Evolutionary conservation across 2,797 vertebrate genomes (phyloP).

Genomic region (Sebastes ruberrimus): DNA sequence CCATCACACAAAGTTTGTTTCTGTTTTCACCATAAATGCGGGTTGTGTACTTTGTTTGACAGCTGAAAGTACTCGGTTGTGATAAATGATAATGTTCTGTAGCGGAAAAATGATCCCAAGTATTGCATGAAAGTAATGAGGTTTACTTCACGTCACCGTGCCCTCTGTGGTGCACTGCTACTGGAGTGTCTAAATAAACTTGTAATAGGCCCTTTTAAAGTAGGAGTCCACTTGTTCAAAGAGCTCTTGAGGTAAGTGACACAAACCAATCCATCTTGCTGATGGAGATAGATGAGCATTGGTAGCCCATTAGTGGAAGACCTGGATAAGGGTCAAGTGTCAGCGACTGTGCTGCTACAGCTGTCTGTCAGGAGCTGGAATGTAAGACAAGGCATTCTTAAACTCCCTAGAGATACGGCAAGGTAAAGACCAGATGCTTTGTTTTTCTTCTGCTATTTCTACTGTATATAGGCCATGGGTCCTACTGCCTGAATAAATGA

Average conservation of each 20-base stretch:
- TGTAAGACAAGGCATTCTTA: constrained; percentile 37
- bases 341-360: constrained; percentile 24
- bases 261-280: constrained; percentile 57
- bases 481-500: neutral
- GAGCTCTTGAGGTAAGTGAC: constrained; percentile 34
- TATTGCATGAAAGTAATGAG: constrained; percentile 41
- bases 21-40: constrained; percentile 57
- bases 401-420: constrained; percentile 3
- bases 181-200: constrained; percentile 45
- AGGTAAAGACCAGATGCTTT: constrained; percentile 1
- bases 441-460: neutral
- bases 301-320: constrained; percentile 46
- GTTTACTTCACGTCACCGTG: constrained; percentile 19
- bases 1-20: constrained; percentile 50
- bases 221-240: constrained; percentile 23
- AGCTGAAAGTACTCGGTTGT: constrained; percentile 38
- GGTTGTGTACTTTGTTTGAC: constrained; percentile 54
- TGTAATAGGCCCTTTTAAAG: constrained; percentile 30
- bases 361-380: constrained; percentile 46
- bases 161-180: constrained; percentile 21
- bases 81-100: constrained; percentile 62
- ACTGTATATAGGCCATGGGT: neutral
- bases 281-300: constrained; percentile 62
- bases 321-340: constrained; percentile 42
- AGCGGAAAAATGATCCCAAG: constrained; percentile 34